Evolutionary conservation across 1,140 invertebrate genomes (phyloP).

Genomic region (Platyscapa corneri): DNA sequence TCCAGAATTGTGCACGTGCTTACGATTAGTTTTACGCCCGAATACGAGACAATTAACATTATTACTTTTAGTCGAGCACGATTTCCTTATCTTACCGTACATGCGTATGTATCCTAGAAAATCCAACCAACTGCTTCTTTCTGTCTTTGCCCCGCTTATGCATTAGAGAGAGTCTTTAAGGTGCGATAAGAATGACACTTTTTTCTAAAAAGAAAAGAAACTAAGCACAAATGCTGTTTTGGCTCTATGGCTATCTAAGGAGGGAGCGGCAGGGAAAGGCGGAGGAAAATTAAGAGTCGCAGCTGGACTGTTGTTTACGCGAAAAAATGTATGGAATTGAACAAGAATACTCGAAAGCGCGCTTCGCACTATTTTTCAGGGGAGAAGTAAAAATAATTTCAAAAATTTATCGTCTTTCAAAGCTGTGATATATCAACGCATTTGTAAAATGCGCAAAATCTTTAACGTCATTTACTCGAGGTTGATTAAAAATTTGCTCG

Average conservation of each 20-base stretch:
- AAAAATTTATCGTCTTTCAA: too few species aligned
- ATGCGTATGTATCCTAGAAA: not conserved
- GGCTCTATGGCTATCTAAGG: not conserved
- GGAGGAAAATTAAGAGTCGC: not conserved
- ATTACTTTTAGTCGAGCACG: not conserved
- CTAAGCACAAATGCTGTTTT: not conserved
- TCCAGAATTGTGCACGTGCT: not conserved
- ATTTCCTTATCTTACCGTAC: not conserved
- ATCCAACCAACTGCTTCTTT: not conserved
- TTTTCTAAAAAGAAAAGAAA: not conserved
- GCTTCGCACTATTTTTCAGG: not conserved
- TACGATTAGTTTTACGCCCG: not conserved
- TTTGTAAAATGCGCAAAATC: too few species aligned
- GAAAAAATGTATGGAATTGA: slow-evolving; percentile 37
- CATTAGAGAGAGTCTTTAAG: not conserved
- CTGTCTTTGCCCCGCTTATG: not conserved
- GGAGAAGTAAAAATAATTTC: not conserved
- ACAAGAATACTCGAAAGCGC: not conserved
- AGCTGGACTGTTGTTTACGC: not conserved
- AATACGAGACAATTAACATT: not conserved
- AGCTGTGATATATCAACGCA: too few species aligned
- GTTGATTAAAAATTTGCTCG: too few species aligned
- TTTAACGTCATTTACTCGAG: too few species aligned
- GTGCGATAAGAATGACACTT: not conserved
- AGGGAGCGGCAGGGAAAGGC: not conserved